Evolutionary conservation across 2,797 vertebrate genomes (phyloP), one percentile per base, ranked within the genome.

Genomic region (Corythornis leucogaster): DNA sequence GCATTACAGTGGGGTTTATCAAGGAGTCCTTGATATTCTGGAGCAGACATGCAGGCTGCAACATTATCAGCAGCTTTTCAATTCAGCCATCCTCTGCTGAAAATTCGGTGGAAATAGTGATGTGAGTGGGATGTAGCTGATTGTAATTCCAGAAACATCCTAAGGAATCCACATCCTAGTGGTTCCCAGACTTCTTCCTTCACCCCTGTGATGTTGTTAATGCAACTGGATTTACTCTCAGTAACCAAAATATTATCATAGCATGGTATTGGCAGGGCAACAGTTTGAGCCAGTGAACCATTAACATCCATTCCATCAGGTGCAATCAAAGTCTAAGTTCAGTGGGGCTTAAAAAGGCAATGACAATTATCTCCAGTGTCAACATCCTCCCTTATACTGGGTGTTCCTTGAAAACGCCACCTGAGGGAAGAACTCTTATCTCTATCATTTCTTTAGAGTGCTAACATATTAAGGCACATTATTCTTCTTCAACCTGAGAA

Each of bases 1-100:
- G 95, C 92, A 81, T 91, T 87, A 80, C 85, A 88, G 75, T 68
- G 85, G 89, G 90, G 90, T 96, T 97, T 97, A 95, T 96, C 94
- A 91, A 90, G 82, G 82, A 86, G 91, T 95, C 94, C 94, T 96
- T 96, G 91, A 87, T 96, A 95, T 94, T 95, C 94, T 38, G 45
- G 64, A 94, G 90, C 88, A 91, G 92, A 89, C 9, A 0, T 82
- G 76, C 35, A 59, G 53, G 57, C 64, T 87, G 78, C 57, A 79
- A 28, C 42, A 31, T 93, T 92, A 95, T 81, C 89, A 17, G 76
- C 21, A 67, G 83, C 66, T 89, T 85, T 92, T 89, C 69, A 46
- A 7, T 91, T 93, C 67, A 58, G 45, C 43, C 63, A 51, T 75
- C 70, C 89, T 57, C 45, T 55, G 43, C 55, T 73, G 68, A 74